A percentile compares a stretch with the other conserved stretches of the same genome.
phyloP scores from a whole-genome alignment of 2,797 vertebrate genomes.

The Phalanger gymnotis region DNA sequence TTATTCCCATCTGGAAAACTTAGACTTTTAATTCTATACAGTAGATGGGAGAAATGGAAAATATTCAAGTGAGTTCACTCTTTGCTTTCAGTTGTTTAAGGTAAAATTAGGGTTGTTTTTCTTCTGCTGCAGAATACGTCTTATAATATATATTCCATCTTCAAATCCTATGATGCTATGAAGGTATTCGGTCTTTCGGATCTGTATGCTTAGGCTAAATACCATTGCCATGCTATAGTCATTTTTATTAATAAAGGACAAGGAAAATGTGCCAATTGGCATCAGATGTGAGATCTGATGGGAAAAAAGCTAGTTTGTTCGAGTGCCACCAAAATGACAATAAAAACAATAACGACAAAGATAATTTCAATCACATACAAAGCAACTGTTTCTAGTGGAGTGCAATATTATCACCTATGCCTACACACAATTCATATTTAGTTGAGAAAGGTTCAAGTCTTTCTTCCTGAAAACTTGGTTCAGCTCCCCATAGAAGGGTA shows the following conservation, averaged over 20 bases:
- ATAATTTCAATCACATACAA: conserved; percentile 2
- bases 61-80: background rate
- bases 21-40: conserved; percentile 11
- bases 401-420: background rate
- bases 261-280: background rate
- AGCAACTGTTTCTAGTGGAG: background rate
- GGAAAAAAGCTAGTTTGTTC: background rate
- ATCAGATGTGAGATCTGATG: background rate
- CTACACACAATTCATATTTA: conserved; percentile 34
- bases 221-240: background rate
- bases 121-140: background rate
- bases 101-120: background rate
- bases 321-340: background rate
- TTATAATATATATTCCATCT: background rate
- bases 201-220: background rate
- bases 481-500: background rate
- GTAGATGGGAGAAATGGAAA: conserved; percentile 4
- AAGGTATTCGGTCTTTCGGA: background rate
- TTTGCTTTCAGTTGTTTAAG: background rate
- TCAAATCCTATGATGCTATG: background rate
- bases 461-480: background rate
- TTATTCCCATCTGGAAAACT: conserved; percentile 6
- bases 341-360: background rate
- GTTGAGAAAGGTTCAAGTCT: background rate
- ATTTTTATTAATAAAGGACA: conserved; percentile 24